Evolutionary conservation across 2,888 invertebrate species (phyloP), one percentile per base, ranked within the genome.

Genomic region (Ommatoiulus sabulosus): DNA sequence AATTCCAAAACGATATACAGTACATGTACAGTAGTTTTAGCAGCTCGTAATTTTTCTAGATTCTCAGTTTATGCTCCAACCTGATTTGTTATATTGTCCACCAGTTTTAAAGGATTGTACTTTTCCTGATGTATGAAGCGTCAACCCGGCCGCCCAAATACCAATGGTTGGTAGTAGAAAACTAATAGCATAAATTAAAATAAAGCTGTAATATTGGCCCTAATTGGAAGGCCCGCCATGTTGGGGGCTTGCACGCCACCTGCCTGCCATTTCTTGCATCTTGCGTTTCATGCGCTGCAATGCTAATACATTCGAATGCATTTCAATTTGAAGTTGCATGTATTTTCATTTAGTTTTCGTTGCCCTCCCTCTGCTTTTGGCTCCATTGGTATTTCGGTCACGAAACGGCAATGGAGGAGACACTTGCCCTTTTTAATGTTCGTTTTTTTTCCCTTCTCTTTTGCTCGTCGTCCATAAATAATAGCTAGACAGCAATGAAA

Each of bases 391-490:
- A 72, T 72, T 72, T 72, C 24, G 5, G 72, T 72, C 72, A 72
- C 72, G 72, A 72, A 72, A 72, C 10, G 24, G 24, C 72, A 72
- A 20, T 72, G 72, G 63, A 72, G 72, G 72, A 72, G 72, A 20
- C 72, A 72, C 72, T 72, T 72, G 72, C 72, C 72, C 24, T 72
- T 72, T 72, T 72, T 72, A n/a, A 72, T 63, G n/a, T 8, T 20
- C 24, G 5, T 72, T 72, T 72, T 72, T 72, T 8, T n/a, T n/a
- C 63, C n/a, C n/a, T 63, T 63, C n/a, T 57, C 20, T 20, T 20
- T 8, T 46, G 8, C 72, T 72, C 72, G 72, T 72, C 20, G 72
- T n/a, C 72, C 72, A 72, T 72, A 72, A 72, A 72, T 72, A 24
- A 72, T 72, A 8, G 72, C 24, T 7, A 72, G 72, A 72, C 72